These are phyloP conservation scores for Pseudopodoces humilis DNA, from an alignment of 2,113 vertebrate species.

Conservation along the genomic window DNA sequence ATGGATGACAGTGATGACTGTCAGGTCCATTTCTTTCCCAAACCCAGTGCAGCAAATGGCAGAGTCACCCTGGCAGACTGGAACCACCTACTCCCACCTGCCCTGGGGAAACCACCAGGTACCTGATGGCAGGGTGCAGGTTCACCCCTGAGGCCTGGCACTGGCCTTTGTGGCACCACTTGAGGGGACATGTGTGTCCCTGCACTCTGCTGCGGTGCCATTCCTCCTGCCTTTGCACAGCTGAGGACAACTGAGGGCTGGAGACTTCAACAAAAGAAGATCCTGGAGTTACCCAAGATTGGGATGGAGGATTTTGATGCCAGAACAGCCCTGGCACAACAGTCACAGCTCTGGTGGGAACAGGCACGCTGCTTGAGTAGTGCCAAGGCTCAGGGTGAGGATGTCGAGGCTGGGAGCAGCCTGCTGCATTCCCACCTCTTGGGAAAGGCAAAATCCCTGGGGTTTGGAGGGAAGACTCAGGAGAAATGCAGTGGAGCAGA, in stretches of 20 bases:
- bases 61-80: background rate
- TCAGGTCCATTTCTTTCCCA: background rate
- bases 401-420: background rate
- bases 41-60: background rate
- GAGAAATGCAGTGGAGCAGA: background rate
- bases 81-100: background rate
- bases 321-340: rapidly evolving
- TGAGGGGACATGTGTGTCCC: background rate
- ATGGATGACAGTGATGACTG: background rate
- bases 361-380: background rate
- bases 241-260: background rate
- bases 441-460: background rate
- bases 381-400: background rate
- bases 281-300: background rate
- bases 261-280: background rate
- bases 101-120: background rate
- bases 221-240: background rate
- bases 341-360: background rate
- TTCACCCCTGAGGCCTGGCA: rapidly evolving
- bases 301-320: background rate
- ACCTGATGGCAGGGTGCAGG: background rate
- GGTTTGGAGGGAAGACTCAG: background rate
- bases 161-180: background rate
- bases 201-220: background rate
- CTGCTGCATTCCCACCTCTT: background rate